phyloP scores from a whole-genome alignment of 2,888 invertebrate genomes.

The Scaptodrosophila latifasciaeformis region DNA sequence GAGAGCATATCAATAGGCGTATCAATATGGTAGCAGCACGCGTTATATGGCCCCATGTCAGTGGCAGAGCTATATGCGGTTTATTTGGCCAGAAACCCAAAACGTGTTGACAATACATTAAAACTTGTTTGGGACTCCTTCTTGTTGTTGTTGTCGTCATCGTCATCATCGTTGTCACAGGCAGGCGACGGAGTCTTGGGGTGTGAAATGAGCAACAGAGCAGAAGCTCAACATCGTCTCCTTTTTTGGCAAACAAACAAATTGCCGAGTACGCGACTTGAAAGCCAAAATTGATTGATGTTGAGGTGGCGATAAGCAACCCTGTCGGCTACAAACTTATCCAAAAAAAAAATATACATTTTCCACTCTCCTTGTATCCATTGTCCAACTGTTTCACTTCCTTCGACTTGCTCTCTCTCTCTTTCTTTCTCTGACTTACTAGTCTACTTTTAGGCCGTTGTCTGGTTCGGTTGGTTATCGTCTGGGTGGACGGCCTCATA shows the following conservation, averaged over 20 bases:
- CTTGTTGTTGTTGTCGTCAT: background rate
- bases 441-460: conserved; percentile 45
- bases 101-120: conserved; percentile 65
- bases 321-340: conserved; percentile 1
- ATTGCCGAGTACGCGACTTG: conserved; percentile 66
- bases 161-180: conserved; percentile 1
- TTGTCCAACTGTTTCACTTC: too few relatives aligned
- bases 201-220: background rate
- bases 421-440: conserved; percentile 17
- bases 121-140: conserved; percentile 39
- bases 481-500: conserved; percentile 11
- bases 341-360: conserved; percentile 8
- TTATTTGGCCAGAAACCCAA: conserved; percentile 9
- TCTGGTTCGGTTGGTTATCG: background rate
- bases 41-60: background rate
- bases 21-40: conserved; percentile 44
- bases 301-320: conserved; percentile 32
- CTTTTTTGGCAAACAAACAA: conserved; percentile 41
- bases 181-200: conserved; percentile 1
- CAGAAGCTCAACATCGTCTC: conserved; percentile 38
- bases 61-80: conserved; percentile 13
- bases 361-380: background rate
- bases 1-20: conserved; percentile 56
- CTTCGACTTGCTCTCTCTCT: too few relatives aligned
- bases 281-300: conserved; percentile 65